Percentiles rank a stretch among this genome's conserved stretches.
Conservation (phyloP, 2,113 vertebrate genomes). For the Lasiurus cinereus region DNA sequence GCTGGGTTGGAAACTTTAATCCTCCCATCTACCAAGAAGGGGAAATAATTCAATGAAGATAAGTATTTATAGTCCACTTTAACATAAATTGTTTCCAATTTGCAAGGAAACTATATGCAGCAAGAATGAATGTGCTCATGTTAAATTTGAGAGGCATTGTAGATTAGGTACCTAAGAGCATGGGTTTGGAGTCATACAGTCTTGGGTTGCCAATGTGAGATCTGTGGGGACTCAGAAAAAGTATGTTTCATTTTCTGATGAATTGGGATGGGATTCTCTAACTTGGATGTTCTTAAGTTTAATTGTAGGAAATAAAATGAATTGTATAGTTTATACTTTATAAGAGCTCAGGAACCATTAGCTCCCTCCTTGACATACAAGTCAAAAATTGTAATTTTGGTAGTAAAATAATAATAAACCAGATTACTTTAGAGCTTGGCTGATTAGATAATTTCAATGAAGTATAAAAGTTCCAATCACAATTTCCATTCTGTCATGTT, state of each 20-base stretch:
- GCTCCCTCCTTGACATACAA: neutral
- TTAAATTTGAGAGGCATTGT: neutral
- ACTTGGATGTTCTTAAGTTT: neutral
- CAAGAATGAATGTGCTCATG: neutral
- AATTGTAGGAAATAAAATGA: neutral
- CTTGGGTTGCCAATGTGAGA: neutral
- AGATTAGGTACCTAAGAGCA: neutral
- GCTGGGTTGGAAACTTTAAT: neutral
- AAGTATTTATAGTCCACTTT: neutral
- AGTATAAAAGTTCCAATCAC: neutral
- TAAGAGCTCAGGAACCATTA: neutral
- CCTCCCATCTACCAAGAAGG: neutral
- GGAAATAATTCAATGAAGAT: neutral
- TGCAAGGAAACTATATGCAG: neutral
- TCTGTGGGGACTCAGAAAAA: neutral
- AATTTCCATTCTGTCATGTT: neutral
- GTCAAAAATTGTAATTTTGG: neutral
- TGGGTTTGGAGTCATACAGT: neutral
- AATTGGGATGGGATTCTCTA: neutral
- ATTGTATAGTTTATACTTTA: neutral
- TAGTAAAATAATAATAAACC: neutral
- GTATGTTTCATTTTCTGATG: neutral
- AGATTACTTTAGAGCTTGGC: neutral
- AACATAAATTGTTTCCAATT: slow-evolving; percentile 17
- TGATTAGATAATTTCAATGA: neutral